These are phyloP conservation scores for Prunella himalayana DNA, from an alignment of 2,113 vertebrate species.

Conservation along the genomic window DNA sequence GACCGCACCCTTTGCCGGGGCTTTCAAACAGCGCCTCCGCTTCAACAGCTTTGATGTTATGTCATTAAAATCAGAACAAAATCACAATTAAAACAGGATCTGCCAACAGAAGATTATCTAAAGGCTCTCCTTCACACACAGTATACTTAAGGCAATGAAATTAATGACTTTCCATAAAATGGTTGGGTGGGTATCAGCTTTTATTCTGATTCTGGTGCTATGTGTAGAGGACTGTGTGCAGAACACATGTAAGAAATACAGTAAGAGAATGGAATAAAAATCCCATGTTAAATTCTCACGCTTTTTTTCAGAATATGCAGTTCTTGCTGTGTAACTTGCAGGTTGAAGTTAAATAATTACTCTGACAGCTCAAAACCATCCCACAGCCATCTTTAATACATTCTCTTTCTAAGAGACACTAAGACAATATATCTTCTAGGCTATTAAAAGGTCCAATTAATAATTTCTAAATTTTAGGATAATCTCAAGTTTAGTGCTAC, in stretches of 20 bases:
- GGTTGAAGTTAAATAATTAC: neutral
- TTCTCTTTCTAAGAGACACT: neutral
- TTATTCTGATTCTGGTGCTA: neutral
- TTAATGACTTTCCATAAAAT: neutral
- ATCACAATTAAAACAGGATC: neutral
- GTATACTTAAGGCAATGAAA: neutral
- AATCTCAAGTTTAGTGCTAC: neutral
- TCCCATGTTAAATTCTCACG: neutral
- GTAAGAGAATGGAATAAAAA: neutral
- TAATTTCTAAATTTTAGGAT: neutral
- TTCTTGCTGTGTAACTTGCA: neutral
- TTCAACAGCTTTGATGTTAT: neutral
- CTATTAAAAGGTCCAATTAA: neutral
- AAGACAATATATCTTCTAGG: neutral
- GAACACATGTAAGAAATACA: neutral
- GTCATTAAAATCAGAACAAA: neutral
- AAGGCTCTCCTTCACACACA: neutral
- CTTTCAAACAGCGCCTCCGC: neutral
- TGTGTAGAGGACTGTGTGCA: neutral
- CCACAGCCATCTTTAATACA: neutral
- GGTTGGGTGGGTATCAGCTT: neutral
- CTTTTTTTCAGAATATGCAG: neutral
- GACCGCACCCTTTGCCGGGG: neutral
- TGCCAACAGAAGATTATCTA: neutral
- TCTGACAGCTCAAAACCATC: neutral